phyloP scores from a whole-genome alignment of 2,888 invertebrate species.

The Noctua pronuba region DNA sequence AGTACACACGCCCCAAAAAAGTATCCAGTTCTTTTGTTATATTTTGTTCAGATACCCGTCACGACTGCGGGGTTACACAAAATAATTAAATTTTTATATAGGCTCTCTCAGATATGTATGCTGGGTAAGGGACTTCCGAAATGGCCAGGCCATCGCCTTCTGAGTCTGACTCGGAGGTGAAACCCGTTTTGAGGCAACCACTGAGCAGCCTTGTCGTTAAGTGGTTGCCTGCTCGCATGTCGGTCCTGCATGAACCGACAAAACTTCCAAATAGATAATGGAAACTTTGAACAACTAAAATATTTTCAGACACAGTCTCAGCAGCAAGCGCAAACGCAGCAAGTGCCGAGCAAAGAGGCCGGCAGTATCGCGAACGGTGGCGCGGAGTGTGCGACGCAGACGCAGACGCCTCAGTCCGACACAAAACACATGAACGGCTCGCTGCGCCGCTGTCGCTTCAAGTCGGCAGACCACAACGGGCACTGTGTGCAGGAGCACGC shows the following conservation, averaged over 20 bases:
- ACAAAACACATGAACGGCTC: constrained; percentile 79
- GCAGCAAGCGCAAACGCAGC: constrained; percentile 60
- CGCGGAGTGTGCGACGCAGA: constrained; percentile 43
- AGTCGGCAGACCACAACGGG: constrained; percentile 77
- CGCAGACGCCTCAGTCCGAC: constrained; percentile 61
- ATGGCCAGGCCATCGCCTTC: not conserved
- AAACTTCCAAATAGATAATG: not conserved
- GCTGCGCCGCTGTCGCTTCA: constrained; percentile 74
- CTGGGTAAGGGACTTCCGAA: too few relatives aligned
- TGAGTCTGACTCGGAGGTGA: not conserved
- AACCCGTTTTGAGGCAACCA: not conserved
- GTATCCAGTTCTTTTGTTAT: not conserved
- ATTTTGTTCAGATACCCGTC: not conserved
- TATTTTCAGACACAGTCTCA: constrained; percentile 51
- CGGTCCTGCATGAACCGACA: not conserved
- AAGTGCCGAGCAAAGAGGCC: constrained; percentile 58
- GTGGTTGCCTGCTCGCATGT: not conserved
- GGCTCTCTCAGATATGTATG: too few relatives aligned
- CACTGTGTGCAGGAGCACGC: constrained; percentile 77
- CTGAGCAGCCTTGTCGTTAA: not conserved
- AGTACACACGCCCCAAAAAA: not conserved
- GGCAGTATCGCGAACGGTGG: constrained; percentile 54
- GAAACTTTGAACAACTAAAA: not conserved
- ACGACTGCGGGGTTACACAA: not conserved
- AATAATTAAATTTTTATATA: too few relatives aligned